A percentile compares a stretch with the other conserved stretches of the same genome.
These are phyloP conservation scores for Eristalinus sepulchralis DNA, from an alignment of 2,888 invertebrate genomes.

Conservation along the genomic window DNA sequence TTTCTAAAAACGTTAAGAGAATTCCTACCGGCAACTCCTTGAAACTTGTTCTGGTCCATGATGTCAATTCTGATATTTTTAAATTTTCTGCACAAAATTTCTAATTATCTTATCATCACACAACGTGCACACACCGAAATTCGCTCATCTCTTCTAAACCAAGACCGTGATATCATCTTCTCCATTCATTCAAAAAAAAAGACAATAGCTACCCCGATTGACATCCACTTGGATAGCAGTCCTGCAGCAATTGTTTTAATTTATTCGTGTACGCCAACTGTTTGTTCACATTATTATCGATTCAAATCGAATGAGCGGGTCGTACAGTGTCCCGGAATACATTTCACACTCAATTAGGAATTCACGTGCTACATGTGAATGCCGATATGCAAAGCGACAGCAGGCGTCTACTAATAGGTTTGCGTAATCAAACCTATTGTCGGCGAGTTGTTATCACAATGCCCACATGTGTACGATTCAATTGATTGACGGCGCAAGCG, in stretches of 20 bases:
- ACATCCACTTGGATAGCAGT: not conserved
- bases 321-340: not conserved
- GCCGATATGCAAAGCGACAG: not conserved
- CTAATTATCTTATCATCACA: too few relatives aligned
- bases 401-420: not conserved
- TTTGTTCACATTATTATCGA: not conserved
- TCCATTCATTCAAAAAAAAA: not conserved
- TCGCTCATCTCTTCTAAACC: not conserved
- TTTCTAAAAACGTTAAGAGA: too few relatives aligned
- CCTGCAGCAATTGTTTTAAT: conserved; percentile 4
- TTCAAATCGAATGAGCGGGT: not conserved
- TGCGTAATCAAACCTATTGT: conserved; percentile 14
- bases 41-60: too few relatives aligned
- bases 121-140: too few relatives aligned
- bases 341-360: conserved; percentile 27
- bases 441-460: not conserved
- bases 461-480: not conserved
- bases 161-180: too few relatives aligned
- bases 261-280: conserved; percentile 14
- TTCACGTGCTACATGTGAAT: conserved; percentile 15
- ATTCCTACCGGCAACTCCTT: too few relatives aligned
- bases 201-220: not conserved
- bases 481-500: not conserved
- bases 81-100: too few relatives aligned
- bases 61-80: too few relatives aligned